These are phyloP conservation scores for Eptatretus burgeri DNA, from an alignment of 2,113 vertebrate species.

Conservation along the genomic window DNA sequence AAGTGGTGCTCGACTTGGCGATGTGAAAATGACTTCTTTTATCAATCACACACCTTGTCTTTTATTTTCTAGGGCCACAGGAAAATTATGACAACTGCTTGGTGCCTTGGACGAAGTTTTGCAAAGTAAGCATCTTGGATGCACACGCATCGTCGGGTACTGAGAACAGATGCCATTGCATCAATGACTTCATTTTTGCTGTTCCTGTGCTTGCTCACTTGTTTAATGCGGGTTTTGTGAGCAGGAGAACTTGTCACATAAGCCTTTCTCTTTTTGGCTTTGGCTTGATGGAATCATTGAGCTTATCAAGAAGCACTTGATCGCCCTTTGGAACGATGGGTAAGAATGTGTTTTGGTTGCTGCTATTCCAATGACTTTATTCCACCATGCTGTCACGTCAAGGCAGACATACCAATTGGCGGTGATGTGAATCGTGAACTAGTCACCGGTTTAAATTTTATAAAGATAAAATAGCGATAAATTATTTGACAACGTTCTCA, in stretches of 20 bases:
- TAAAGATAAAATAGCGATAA: no score
- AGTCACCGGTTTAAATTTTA: no score
- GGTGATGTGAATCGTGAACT: neutral
- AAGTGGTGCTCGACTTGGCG: no score
- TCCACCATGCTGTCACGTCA: no score
- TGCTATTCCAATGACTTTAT: no score
- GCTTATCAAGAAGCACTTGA: constrained; percentile 67
- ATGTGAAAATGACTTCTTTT: neutral
- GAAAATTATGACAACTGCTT: constrained; percentile 31
- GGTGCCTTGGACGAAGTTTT: constrained; percentile 73
- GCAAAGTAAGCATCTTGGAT: constrained; percentile 32
- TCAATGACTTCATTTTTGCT: no score
- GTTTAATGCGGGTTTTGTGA: constrained; percentile 11
- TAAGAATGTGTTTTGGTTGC: constrained; percentile 16
- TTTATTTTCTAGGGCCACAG: constrained; percentile 21
- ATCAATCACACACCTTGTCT: constrained; percentile 8
- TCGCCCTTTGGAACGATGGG: constrained; percentile 87
- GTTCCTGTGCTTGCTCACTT: no score
- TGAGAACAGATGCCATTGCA: no score
- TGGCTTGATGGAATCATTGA: constrained; percentile 94
- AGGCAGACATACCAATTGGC: no score
- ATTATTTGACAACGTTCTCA: no score
- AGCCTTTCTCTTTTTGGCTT: constrained; percentile 49
- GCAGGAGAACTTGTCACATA: constrained; percentile 59
- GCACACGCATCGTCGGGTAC: no score